These are phyloP conservation scores for Dasypogon diadema DNA, from an alignment of 2,888 invertebrate genomes.

Conservation along the genomic window DNA sequence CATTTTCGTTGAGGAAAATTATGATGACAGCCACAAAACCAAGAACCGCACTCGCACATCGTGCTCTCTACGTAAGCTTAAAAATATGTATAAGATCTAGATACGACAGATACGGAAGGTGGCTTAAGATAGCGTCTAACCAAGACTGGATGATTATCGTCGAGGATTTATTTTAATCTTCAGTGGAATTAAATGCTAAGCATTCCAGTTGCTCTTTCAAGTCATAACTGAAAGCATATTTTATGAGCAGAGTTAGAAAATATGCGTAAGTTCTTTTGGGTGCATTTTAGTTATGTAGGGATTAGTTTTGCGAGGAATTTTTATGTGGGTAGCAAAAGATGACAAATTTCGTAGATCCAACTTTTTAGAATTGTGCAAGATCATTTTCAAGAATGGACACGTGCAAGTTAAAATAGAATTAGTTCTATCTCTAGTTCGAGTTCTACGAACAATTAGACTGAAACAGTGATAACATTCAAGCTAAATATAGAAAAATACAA, in stretches of 20 bases:
- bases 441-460: too few species aligned
- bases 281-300: not conserved
- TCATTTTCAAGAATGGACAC: too few species aligned
- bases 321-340: too few species aligned
- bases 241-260: not conserved
- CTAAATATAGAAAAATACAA: too few species aligned
- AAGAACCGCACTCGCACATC: slow-evolving; percentile 28
- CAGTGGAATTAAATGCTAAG: slow-evolving; percentile 34
- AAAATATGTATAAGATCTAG: slow-evolving; percentile 13
- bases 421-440: too few species aligned
- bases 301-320: not conserved
- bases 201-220: slow-evolving; percentile 44
- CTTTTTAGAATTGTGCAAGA: too few species aligned
- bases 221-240: slow-evolving; percentile 18
- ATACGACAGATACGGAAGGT: slow-evolving; percentile 32
- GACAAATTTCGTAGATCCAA: too few species aligned
- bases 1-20: slow-evolving; percentile 42
- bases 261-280: not conserved
- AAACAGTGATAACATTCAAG: too few species aligned
- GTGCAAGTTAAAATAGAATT: too few species aligned
- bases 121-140: slow-evolving; percentile 31
- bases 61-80: not conserved
- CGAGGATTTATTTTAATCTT: slow-evolving; percentile 46
- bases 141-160: slow-evolving; percentile 30
- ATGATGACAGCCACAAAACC: slow-evolving; percentile 46